Evolutionary conservation across 2,797 vertebrate species (phyloP).

Genomic region (Oceanodroma leucorhoa): DNA sequence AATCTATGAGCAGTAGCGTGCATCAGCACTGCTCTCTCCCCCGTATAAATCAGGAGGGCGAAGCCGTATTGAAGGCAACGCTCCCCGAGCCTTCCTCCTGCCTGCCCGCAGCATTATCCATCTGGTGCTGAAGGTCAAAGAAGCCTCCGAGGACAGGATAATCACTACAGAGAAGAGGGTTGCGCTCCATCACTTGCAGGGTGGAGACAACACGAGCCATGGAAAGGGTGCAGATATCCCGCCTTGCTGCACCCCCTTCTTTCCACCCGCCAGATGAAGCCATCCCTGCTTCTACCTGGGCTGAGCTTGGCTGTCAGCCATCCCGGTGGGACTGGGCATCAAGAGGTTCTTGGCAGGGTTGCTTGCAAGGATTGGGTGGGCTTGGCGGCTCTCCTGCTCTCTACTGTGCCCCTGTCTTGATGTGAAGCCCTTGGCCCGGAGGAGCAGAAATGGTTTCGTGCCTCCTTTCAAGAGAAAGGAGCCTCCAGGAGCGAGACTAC

Average conservation of each 20-base stretch:
- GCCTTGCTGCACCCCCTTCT: background rate
- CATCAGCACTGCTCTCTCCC: conserved; percentile 16
- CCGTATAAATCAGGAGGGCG: conserved; percentile 43
- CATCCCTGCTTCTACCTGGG: background rate
- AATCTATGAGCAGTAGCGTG: conserved; percentile 48
- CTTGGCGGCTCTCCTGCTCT: background rate
- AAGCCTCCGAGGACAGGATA: conserved; percentile 38
- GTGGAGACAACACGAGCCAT: background rate
- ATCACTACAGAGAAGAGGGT: conserved; percentile 3
- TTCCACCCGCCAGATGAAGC: fast-evolving
- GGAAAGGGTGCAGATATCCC: background rate
- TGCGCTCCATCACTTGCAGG: background rate
- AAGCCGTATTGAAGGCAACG: conserved; percentile 28
- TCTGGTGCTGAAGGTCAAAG: conserved; percentile 62
- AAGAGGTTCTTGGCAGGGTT: background rate
- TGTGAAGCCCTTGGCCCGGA: background rate
- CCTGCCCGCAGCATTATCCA: conserved; percentile 6
- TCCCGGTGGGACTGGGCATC: background rate
- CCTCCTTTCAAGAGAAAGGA: background rate
- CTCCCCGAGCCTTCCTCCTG: conserved; percentile 18
- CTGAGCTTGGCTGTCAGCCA: background rate
- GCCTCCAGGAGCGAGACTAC: background rate
- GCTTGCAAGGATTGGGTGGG: background rate
- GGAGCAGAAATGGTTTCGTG: background rate
- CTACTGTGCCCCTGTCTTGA: no score